These are phyloP conservation scores for Penaeus chinensis DNA, from an alignment of 1,140 invertebrate genomes.

Conservation along the genomic window DNA sequence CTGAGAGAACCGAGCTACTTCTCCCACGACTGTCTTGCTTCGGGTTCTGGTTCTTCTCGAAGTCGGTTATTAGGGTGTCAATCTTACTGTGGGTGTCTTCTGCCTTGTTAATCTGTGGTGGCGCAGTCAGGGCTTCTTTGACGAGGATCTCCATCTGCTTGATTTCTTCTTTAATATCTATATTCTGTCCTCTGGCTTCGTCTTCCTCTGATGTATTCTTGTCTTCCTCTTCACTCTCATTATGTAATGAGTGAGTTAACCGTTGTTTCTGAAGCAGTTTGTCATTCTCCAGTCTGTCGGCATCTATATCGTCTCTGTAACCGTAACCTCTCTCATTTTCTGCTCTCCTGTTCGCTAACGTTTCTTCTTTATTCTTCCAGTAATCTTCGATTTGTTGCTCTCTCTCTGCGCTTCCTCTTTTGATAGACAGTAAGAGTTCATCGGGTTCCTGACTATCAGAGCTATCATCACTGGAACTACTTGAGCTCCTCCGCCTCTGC, in stretches of 20 bases:
- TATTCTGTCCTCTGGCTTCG: neutral
- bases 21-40: neutral
- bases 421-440: neutral
- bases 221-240: neutral
- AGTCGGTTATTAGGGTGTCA: neutral
- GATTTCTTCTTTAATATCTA: neutral
- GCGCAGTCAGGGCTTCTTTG: neutral
- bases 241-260: neutral
- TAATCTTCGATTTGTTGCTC: no score
- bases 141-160: neutral
- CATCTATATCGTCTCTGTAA: neutral
- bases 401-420: neutral
- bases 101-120: neutral
- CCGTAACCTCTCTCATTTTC: neutral
- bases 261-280: neutral
- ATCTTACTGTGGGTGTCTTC: neutral
- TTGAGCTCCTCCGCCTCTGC: no score
- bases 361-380: neutral
- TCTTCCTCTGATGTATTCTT: neutral
- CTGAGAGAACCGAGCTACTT: neutral
- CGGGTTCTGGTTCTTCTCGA: neutral
- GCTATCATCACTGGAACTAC: no score
- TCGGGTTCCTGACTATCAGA: no score
- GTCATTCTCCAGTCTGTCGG: neutral
- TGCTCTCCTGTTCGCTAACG: neutral